A percentile compares a stretch with the other conserved stretches of the same genome.
phyloP scores from a whole-genome alignment of 1,140 invertebrate genomes.

The Bombus huntii region DNA sequence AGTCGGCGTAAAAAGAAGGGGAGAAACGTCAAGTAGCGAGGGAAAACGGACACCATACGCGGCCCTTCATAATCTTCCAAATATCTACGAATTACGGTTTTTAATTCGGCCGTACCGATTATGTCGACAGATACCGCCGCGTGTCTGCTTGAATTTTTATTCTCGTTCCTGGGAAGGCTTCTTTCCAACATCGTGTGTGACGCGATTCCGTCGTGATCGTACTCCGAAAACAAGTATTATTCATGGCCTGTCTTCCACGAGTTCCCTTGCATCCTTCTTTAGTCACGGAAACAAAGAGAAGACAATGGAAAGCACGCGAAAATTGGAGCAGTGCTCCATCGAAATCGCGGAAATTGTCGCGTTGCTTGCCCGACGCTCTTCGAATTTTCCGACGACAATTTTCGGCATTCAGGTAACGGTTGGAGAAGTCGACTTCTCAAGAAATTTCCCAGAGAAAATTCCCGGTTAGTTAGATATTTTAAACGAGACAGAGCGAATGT shows the following conservation, averaged over 20 bases:
- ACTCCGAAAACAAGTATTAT: conserved; percentile 53
- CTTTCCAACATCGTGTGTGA: conserved; percentile 26
- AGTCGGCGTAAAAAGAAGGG: too few relatives aligned
- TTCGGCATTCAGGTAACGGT: not conserved
- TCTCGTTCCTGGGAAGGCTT: conserved; percentile 27
- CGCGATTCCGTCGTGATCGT: conserved; percentile 37
- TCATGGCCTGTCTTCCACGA: conserved; percentile 37
- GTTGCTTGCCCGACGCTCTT: conserved; percentile 2
- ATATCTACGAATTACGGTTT: conserved; percentile 62
- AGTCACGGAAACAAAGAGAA: not conserved
- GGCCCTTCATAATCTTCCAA: conserved; percentile 38
- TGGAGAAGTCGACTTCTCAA: not conserved
- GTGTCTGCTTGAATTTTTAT: conserved; percentile 58
- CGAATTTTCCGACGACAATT: conserved; percentile 17
- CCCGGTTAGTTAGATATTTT: not conserved
- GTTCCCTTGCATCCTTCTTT: not conserved
- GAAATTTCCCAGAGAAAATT: conserved; percentile 15
- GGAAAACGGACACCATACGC: not conserved
- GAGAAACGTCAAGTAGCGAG: not conserved
- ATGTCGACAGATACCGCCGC: conserved; percentile 38
- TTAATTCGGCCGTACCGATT: conserved; percentile 62
- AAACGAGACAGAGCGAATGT: not conserved
- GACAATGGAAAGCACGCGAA: not conserved
- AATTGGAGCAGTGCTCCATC: conserved; percentile 18
- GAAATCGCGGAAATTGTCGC: conserved; percentile 27